Base-by-base conservation (phyloP, 2,888 invertebrate genomes). In the Microctonus brassicae region DNA sequence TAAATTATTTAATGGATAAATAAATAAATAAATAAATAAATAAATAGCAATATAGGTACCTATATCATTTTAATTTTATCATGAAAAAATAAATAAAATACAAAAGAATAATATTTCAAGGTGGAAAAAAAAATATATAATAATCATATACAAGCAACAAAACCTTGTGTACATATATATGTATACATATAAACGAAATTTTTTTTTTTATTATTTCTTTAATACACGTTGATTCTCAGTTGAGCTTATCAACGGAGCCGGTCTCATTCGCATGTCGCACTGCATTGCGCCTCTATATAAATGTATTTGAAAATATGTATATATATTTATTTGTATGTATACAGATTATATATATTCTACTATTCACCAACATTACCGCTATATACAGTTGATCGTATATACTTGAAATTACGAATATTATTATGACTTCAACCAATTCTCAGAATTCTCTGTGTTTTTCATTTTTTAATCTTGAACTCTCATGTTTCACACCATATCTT, bases 391-490 rank as follows among this genome's bases (percentile, higher is more conserved):
- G 47, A 47, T 17, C 47, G 60, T 64, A 58, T 65, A 73, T 73
- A 83, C 83, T 83, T 83, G 83, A 85, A 86, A 86, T 86, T 86
- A 84, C 85, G 85, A 86, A 86, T 86, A 85, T 85, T 85, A 85
- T 84, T 77, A 76, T 78, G 86, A 86, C 85, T 86, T 84, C 81
- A 83, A 83, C 82, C 82, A 83, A 84, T 87, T 87, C 87, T 83
- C 80, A 81, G 87, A 86, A 87, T 85, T n/a, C n/a, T 82, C 82
- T 80, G 79, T 86, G 86, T 87, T 87, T 87, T 86, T 85, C 84
- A 86, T 86, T 87, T 85, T 86, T 87, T 87, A 87, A 87, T 87
- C 86, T 87, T 82, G 79, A 79, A 79, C 83, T 84, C 86, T 87
- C 87, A 84, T 81, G 84, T 87, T 87, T 85, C 87, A 86, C 84